Evolutionary conservation across 1,140 invertebrate genomes (phyloP), one percentile per base, ranked within the genome.

Genomic region (Archegozetes longisetosus): DNA sequence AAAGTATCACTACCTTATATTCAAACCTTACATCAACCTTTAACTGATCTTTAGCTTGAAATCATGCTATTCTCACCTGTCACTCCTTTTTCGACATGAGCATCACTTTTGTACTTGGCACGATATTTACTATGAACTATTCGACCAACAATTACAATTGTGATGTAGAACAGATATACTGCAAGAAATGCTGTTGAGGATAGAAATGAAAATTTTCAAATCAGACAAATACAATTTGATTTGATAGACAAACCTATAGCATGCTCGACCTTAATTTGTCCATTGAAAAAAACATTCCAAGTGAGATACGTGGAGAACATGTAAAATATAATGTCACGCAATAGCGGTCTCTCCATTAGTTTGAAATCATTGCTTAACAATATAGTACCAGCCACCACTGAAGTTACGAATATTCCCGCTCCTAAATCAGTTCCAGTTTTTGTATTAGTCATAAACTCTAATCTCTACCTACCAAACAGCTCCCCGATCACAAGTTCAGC

Each of bases 241-340:
- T n/a, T n/a, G n/a, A n/a, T n/a, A n/a, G n/a, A n/a, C n/a, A n/a
- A n/a, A n/a, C n/a, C n/a, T n/a, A n/a, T n/a, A n/a, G n/a, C n/a
- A n/a, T 27, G 22, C 9, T 3, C 22, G 9, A 55, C 14, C 20
- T 22, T 55, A 12, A 55, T 55, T 9, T 3, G 14, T 12, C 26
- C 53, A 20, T 27, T 20, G 9, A 23, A 55, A 28, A 23, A 55
- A 12, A 12, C 12, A n/a, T 13, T 4, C 58, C 58, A 60, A 27
- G 28, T 32, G 2, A 60, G 27, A 56, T 29, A 75, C 0, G 73
- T 68, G 22, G 80, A 73, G 14, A 72, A 62, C 6, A 82, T 68
- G 66, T 81, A 84, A 68, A 84, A 84, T 32, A 75, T 73, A 12
- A 78, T 72, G 68, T 85, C 83, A n/a, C 83, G 70, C 24, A 83